Evolutionary conservation across 2,113 vertebrate genomes (phyloP).

Genomic region (Tragelaphus buxtoni): DNA sequence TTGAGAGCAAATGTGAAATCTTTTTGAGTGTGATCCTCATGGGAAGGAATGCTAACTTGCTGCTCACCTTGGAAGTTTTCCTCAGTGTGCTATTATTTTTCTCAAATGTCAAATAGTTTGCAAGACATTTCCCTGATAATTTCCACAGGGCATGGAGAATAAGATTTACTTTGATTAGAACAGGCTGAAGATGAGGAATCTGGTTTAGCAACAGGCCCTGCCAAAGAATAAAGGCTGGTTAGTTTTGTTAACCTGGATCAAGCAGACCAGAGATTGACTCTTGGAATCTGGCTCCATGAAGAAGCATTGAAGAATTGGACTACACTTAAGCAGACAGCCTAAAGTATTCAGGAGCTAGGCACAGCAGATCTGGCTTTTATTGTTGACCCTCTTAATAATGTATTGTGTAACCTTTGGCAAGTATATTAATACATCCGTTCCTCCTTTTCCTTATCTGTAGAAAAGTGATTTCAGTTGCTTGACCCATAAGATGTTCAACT

Average conservation of each 20-base stretch:
- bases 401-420: background rate
- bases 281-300: background rate
- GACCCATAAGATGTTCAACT: background rate
- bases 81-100: slow-evolving; percentile 5
- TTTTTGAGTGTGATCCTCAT: background rate
- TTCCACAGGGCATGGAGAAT: background rate
- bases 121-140: background rate
- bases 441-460: background rate
- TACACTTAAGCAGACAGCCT: background rate
- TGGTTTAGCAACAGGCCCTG: background rate
- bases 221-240: background rate
- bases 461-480: background rate
- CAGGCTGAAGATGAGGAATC: background rate
- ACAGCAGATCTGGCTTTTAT: background rate
- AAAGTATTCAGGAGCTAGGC: background rate
- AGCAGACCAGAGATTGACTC: background rate
- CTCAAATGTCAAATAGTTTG: background rate
- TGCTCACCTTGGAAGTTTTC: background rate
- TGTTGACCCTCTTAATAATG: background rate
- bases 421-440: background rate
- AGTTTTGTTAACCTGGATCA: background rate
- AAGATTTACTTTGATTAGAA: background rate
- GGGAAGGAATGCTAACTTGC: background rate
- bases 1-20: slow-evolving; percentile 23
- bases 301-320: background rate